These are phyloP conservation scores for Papilio polyxenes DNA, from an alignment of 1,140 invertebrate genomes.

Conservation along the genomic window DNA sequence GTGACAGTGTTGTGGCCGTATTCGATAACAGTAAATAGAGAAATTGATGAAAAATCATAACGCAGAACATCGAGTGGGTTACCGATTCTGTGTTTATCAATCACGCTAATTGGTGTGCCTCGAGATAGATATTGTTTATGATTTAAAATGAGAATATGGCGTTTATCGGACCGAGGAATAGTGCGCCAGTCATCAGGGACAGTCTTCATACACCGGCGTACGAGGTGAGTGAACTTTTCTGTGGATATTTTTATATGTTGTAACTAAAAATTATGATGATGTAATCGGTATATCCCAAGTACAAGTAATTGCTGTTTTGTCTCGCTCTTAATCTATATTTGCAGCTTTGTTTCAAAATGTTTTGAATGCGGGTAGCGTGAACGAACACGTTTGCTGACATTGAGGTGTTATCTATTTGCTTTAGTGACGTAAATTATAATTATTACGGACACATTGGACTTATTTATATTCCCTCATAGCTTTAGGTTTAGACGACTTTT, in stretches of 20 bases:
- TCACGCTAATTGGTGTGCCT: conserved; percentile 28
- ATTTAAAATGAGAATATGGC: conserved; percentile 75
- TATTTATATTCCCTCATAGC: background rate
- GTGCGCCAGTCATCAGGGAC: conserved; percentile 81
- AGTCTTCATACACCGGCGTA: conserved; percentile 82
- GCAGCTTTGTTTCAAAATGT: conserved; percentile 13
- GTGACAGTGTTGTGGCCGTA: conserved; percentile 25
- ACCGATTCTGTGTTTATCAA: conserved; percentile 30
- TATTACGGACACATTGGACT: background rate
- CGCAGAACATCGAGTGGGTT: conserved; percentile 20
- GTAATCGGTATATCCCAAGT: conserved; percentile 19
- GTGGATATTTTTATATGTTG: background rate
- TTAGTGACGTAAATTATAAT: background rate
- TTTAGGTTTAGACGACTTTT: background rate
- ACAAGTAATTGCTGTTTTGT: conserved; percentile 24
- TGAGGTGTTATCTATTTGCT: conserved; percentile 10
- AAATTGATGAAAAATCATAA: conserved; percentile 32
- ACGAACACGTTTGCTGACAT: conserved; percentile 26
- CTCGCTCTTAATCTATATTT: conserved; percentile 13
- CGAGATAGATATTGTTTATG: conserved; percentile 32
- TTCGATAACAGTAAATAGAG: conserved; percentile 33
- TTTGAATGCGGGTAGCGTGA: conserved; percentile 25
- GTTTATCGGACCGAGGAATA: conserved; percentile 80
- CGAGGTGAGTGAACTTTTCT: conserved; percentile 74
- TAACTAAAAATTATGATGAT: conserved; percentile 9